Conservation (phyloP, 2,113 vertebrate genomes). For the Mesitornis unicolor region DNA sequence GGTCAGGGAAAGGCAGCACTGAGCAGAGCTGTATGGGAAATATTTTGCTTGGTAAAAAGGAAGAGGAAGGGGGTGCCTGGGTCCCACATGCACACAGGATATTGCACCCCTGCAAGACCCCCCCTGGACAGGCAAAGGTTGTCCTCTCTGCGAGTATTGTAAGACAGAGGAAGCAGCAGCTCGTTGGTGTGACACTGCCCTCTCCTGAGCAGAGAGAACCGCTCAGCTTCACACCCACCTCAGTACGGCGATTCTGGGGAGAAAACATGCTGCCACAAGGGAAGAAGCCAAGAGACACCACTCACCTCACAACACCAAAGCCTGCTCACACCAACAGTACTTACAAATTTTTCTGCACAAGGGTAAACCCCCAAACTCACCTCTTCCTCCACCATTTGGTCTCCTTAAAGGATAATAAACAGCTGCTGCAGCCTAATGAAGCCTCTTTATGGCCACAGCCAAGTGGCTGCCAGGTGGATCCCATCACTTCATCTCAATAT, state of each 20-base stretch:
- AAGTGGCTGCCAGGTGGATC: background rate
- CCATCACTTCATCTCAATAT: background rate
- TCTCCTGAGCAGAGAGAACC: constrained; percentile 5
- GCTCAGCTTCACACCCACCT: background rate
- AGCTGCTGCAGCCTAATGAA: background rate
- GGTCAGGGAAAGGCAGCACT: background rate
- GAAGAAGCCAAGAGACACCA: background rate
- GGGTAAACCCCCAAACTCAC: rapidly evolving
- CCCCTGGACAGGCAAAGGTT: background rate
- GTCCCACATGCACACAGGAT: rapidly evolving
- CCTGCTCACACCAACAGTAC: rapidly evolving
- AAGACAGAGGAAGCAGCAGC: rapidly evolving
- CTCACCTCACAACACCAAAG: background rate
- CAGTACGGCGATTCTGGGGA: rapidly evolving
- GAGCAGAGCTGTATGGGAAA: background rate
- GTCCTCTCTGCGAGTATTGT: rapidly evolving
- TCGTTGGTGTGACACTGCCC: constrained; percentile 43
- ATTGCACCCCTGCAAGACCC: rapidly evolving
- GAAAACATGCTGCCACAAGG: rapidly evolving
- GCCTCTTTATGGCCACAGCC: background rate
- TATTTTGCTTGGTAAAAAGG: rapidly evolving
- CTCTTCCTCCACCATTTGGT: rapidly evolving
- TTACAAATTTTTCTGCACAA: rapidly evolving
- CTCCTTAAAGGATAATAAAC: background rate
- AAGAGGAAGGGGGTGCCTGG: rapidly evolving